Percentiles rank a stretch among this genome's conserved stretches.
phyloP scores from a whole-genome alignment of 2,797 vertebrate species.

The Thalassophryne amazonica region DNA sequence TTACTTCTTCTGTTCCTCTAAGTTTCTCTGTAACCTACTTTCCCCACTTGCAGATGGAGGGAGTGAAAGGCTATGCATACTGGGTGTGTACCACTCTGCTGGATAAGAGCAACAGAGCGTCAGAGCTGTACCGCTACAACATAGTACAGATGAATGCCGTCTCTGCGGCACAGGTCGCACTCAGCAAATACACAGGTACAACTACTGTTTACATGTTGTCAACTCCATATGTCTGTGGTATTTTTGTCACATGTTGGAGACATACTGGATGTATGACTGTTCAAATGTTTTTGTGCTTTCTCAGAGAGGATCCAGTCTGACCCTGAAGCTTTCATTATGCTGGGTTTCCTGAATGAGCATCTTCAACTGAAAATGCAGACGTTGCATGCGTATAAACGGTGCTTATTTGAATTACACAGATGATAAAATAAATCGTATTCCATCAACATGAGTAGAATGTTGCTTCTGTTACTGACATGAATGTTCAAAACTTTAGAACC shows the following conservation, averaged over 20 bases:
- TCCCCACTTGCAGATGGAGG: constrained; percentile 79
- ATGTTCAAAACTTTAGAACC: no score
- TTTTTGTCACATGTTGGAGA: not conserved
- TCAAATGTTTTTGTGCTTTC: constrained; percentile 12
- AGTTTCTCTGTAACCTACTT: not conserved
- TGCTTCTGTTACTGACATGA: no score
- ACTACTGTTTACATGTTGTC: not conserved
- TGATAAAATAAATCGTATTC: no score
- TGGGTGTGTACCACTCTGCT: constrained; percentile 95
- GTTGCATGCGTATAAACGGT: constrained; percentile 87
- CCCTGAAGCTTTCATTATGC: constrained; percentile 88
- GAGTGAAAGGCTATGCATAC: constrained; percentile 93
- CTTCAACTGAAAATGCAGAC: constrained; percentile 89
- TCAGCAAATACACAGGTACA: constrained; percentile 93
- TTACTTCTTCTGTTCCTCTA: not conserved
- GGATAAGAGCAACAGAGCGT: constrained; percentile 91
- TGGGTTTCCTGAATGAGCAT: constrained; percentile 92
- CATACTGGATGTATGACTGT: not conserved
- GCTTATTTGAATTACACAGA: constrained; percentile 8
- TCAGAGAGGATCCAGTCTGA: constrained; percentile 91
- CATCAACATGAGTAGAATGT: no score
- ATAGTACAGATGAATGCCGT: constrained; percentile 97
- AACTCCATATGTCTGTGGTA: not conserved
- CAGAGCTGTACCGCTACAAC: constrained; percentile 90
- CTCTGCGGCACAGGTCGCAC: constrained; percentile 88